Evolutionary conservation across 2,888 invertebrate species (phyloP).

Genomic region (Lasioglossum calceatum): DNA sequence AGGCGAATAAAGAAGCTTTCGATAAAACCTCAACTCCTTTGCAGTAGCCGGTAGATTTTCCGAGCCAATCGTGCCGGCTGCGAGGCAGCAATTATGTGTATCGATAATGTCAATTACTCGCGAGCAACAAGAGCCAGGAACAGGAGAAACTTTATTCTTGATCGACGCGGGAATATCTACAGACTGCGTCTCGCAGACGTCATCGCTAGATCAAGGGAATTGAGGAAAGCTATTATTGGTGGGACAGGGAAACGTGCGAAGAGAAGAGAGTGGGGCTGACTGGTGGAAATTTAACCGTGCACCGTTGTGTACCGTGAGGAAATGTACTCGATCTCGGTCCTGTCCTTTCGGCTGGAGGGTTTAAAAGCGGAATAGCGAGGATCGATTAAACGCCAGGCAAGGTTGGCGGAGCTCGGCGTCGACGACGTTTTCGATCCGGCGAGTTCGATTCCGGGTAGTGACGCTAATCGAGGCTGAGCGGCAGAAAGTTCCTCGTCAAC

Average conservation of each 20-base stretch:
- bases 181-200: not conserved
- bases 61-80: slow-evolving; percentile 8
- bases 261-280: not conserved
- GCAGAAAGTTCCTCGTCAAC: slow-evolving; percentile 53
- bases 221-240: not conserved
- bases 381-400: slow-evolving; percentile 33
- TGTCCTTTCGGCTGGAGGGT: not conserved
- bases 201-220: not conserved
- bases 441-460: slow-evolving; percentile 53
- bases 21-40: not conserved
- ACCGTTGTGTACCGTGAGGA: not conserved
- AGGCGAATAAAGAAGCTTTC: slow-evolving; percentile 29
- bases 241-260: too few relatives aligned
- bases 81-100: not conserved
- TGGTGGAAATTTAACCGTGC: not conserved
- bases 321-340: not conserved
- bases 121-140: not conserved
- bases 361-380: not conserved
- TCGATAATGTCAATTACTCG: not conserved
- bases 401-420: not conserved
- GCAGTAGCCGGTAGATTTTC: not conserved
- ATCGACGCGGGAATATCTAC: not conserved
- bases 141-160: not conserved
- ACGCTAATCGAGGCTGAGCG: slow-evolving; percentile 45
- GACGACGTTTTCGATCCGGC: slow-evolving; percentile 40